phyloP scores from a whole-genome alignment of 2,797 vertebrate genomes.

The Artibeus jamaicensis region DNA sequence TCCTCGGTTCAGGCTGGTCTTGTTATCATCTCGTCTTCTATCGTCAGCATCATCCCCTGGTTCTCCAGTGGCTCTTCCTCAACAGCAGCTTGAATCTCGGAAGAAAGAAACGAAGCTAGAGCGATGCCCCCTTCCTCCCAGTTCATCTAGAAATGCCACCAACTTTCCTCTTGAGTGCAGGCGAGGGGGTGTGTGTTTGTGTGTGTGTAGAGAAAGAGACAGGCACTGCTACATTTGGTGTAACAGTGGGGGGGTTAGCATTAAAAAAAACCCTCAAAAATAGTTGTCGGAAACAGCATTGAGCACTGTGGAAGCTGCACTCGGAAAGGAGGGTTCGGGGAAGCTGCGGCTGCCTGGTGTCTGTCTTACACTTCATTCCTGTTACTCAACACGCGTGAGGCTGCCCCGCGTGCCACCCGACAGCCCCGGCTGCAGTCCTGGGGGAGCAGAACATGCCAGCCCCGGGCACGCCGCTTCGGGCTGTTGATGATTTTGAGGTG shows the following conservation, averaged over 20 bases:
- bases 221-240: neutral
- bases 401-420: rapidly evolving
- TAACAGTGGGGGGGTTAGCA: neutral
- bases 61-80: neutral
- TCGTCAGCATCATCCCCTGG: neutral
- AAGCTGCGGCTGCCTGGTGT: neutral
- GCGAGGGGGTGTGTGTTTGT: no score
- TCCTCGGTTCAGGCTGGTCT: neutral
- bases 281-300: neutral
- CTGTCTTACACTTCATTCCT: neutral
- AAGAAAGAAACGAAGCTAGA: neutral
- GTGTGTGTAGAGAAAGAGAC: neutral
- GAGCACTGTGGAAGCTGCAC: neutral
- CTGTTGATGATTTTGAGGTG: neutral
- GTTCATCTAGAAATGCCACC: neutral
- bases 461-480: neutral
- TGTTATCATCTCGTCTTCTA: neutral
- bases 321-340: neutral
- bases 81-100: neutral
- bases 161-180: neutral
- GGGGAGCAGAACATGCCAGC: neutral
- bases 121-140: neutral
- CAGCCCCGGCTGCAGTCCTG: neutral
- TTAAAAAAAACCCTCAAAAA: neutral
- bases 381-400: neutral